Base-by-base conservation (phyloP, 23 tunicate species). In the Oikopleura dioica region DNA sequence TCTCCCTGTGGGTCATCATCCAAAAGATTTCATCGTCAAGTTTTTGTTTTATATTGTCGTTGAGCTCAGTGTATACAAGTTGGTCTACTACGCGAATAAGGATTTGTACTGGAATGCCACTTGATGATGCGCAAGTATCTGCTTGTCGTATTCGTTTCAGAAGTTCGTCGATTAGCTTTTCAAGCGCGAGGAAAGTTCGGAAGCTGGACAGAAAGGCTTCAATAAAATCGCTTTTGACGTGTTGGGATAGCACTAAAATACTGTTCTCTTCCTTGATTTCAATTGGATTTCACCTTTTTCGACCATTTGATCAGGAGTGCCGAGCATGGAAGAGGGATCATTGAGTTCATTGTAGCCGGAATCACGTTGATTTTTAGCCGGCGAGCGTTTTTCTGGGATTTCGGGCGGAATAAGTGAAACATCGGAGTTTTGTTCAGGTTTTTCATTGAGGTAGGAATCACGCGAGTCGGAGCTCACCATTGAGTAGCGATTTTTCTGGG, bases 401-500 rank as follows among this genome's bases (percentile, higher is more conserved):
- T 63, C 72, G 33, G 72, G 72, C 33, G 72, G 72, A n/a, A n/a
- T n/a, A n/a, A n/a, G n/a, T n/a, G n/a, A n/a, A n/a, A n/a, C n/a
- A n/a, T n/a, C n/a, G 29, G 29, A 4, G 33, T 16, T 63, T 12
- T 23, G 16, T 28, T 16, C 29, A 2, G 72, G 2, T 63, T 63
- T 63, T 2, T 63, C 72, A 63, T 63, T 63, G 29, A 63, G 33
- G 33, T 12, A 63, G 26, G 72, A 63, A 31, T 63, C 72, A 23
- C 72, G 72, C 30, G 72, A 63, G 72, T 63, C 72, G 30, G 72
- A 63, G 72, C 72, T 63, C 30, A 63, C 26, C 16, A 63, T 63
- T 31, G 72, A 63, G 26, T 63, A 63, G 4, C 72, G 72, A 9
- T 44, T 21, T 21, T 44, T 9, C 21, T 44, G 9, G 55, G 55